Evolutionary conservation across 2,888 invertebrate genomes (phyloP).

Genomic region (Hemithea aestivaria): DNA sequence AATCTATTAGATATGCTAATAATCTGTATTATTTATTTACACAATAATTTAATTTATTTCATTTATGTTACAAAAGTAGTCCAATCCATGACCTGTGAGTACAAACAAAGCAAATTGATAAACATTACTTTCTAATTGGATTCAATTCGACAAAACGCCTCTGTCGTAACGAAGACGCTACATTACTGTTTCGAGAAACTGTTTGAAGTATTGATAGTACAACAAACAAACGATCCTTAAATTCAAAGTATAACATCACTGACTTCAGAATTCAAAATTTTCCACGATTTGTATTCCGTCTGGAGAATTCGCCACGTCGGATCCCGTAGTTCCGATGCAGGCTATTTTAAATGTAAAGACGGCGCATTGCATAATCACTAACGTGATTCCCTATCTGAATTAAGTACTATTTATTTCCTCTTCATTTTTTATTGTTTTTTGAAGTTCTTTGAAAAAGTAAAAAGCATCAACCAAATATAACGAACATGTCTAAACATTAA

Average conservation of each 20-base stretch:
- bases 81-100: not conserved
- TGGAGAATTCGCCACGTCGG: conserved; percentile 63
- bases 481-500: no score
- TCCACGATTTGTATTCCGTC: conserved; percentile 74
- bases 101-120: conserved; percentile 14
- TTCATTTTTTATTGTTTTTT: conserved; percentile 54
- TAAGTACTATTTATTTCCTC: conserved; percentile 68
- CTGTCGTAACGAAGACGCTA: conserved; percentile 7
- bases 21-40: no score
- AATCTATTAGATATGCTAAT: no score
- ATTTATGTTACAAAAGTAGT: no score
- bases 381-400: conserved; percentile 72
- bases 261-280: conserved; percentile 63
- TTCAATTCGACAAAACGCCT: conserved; percentile 15
- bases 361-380: conserved; percentile 74
- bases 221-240: conserved; percentile 33
- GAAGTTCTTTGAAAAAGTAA: conserved; percentile 47
- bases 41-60: no score
- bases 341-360: conserved; percentile 74
- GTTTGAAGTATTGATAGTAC: conserved; percentile 10
- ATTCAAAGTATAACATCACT: conserved; percentile 49
- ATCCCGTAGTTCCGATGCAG: conserved; percentile 69
- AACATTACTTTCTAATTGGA: conserved; percentile 18
- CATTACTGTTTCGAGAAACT: conserved; percentile 1
- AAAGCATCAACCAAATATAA: no score